phyloP scores from a whole-genome alignment of 2,888 invertebrate species.

The Dasypogon diadema region DNA sequence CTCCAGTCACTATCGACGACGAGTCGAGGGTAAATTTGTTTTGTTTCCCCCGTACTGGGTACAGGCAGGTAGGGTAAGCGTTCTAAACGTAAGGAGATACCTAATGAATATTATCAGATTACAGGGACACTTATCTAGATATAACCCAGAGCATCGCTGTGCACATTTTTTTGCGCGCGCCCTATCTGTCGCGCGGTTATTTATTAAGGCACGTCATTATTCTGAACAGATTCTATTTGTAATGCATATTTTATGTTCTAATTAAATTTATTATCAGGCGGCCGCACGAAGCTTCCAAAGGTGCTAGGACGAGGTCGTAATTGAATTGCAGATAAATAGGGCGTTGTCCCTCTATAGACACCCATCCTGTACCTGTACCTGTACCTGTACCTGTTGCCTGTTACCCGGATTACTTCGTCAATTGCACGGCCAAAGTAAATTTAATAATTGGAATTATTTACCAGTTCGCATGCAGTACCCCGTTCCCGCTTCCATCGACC shows the following conservation, averaged over 20 bases:
- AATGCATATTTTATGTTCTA: slow-evolving; percentile 50
- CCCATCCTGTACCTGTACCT: too few species aligned
- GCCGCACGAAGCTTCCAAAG: slow-evolving; percentile 1
- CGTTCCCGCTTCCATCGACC: not conserved
- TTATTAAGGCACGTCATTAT: slow-evolving; percentile 42
- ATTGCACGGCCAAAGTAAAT: slow-evolving; percentile 1
- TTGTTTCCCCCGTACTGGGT: slow-evolving; percentile 5
- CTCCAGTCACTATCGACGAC: not conserved
- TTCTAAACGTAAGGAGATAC: slow-evolving; percentile 45
- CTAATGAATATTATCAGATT: slow-evolving; percentile 54
- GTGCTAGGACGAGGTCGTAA: not conserved
- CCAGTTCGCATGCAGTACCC: not conserved
- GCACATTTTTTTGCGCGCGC: not conserved
- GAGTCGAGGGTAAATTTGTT: slow-evolving; percentile 9
- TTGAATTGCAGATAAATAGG: slow-evolving; percentile 19
- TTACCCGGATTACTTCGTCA: slow-evolving; percentile 8
- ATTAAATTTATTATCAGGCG: slow-evolving; percentile 48
- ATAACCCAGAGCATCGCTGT: slow-evolving; percentile 13
- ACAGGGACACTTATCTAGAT: slow-evolving; percentile 51
- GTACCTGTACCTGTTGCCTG: slow-evolving; percentile 1
- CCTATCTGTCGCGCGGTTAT: slow-evolving; percentile 31
- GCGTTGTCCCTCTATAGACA: slow-evolving; percentile 10
- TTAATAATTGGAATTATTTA: slow-evolving; percentile 45
- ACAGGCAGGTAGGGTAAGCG: not conserved
- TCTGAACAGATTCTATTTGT: slow-evolving; percentile 46